Base-by-base conservation (phyloP, 2,888 invertebrate species). In the Panzeria rudis region DNA sequence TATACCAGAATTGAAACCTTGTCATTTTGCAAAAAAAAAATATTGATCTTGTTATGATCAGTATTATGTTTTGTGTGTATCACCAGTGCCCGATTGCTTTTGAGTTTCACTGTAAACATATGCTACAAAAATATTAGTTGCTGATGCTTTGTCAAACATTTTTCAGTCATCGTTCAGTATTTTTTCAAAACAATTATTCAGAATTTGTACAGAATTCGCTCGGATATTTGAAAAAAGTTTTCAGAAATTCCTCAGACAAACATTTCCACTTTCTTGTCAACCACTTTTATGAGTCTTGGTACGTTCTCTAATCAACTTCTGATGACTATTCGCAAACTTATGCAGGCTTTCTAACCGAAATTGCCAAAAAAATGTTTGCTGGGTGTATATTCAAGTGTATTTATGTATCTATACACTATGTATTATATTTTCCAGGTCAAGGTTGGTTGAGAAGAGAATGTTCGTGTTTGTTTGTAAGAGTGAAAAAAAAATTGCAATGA, bases 391-490 rank as follows among this genome's bases (percentile, higher is more conserved):
- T 20, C 41, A 7, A 50, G 5, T 50, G 8, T 66, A 15, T 73
- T 66, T 61, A 8, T 35, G 17, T 35, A 1, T 59, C 35, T 11
- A 35, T 35, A 35, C 9, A 38, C 11, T 61, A 50, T 66, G 35
- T 44, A 64, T 44, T 78, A 56, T 71, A 71, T 90, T 91, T 90
- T 92, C 83, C 91, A 92, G 91, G 91, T 92, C 91, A 91, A 91
- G 91, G 91, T 91, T 91, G 89, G 75, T 54, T 80, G 81, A 80
- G 80, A 83, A 77, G 76, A 85, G 85, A 85, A 79, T 82, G 78
- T 71, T 52, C 61, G 59, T 79, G 59, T 61, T 59, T 79, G 73
- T 73, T 38, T 69, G 44, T n/a, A 50, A 29, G 23, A 29, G 29
- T 13, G n/a, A 25, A 76, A 41, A 50, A 52, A 41, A 61, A 62